Percentiles rank a stretch among this genome's conserved stretches.
Evolutionary conservation across 2,888 invertebrate genomes (phyloP).

Genomic region (Ophion ventricosus): DNA sequence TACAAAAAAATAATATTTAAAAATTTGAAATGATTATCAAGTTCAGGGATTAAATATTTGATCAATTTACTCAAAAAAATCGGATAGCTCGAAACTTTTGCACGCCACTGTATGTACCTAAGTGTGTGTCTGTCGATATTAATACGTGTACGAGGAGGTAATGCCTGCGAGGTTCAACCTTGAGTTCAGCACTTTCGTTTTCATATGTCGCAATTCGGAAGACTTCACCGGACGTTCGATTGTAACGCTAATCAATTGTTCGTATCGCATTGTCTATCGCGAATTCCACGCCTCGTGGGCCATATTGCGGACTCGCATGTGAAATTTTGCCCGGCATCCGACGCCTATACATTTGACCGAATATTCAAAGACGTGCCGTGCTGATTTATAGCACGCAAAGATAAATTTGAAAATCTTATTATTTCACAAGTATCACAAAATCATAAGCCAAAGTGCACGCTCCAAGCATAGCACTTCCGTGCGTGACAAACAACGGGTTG

Average conservation of each 20-base stretch:
- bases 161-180: slow-evolving; percentile 16
- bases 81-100: too few relatives aligned
- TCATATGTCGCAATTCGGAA: slow-evolving; percentile 5
- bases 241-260: slow-evolving; percentile 38
- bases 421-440: too few relatives aligned
- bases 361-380: neutral
- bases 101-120: too few relatives aligned
- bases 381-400: neutral
- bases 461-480: too few relatives aligned
- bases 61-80: too few relatives aligned
- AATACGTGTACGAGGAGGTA: neutral
- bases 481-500: too few relatives aligned
- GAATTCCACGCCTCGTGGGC: neutral
- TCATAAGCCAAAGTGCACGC: too few relatives aligned
- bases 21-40: too few relatives aligned
- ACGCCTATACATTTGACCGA: neutral
- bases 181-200: slow-evolving; percentile 17
- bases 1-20: too few relatives aligned
- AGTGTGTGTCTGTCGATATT: neutral
- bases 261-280: slow-evolving; percentile 5
- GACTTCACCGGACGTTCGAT: slow-evolving; percentile 1
- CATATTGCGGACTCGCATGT: neutral
- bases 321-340: neutral
- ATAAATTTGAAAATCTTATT: neutral
- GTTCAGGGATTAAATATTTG: too few relatives aligned